phyloP scores from a whole-genome alignment of 2,888 invertebrate genomes.

The Salpingus planirostris region DNA sequence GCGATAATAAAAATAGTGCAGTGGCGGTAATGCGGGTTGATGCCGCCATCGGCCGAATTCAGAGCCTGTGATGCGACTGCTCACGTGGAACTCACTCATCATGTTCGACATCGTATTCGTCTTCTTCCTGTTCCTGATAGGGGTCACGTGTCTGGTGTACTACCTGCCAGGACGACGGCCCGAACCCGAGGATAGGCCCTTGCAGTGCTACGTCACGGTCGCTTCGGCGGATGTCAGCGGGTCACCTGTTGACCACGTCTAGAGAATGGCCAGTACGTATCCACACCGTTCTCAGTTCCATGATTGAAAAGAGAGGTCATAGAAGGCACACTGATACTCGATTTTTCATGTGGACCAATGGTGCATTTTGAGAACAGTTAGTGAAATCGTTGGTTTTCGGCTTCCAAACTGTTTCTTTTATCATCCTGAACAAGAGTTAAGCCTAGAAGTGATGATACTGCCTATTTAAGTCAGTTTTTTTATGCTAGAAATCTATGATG shows the following conservation, averaged over 20 bases:
- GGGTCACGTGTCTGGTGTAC: slow-evolving; percentile 73
- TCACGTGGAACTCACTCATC: slow-evolving; percentile 78
- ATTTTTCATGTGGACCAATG: too few relatives aligned
- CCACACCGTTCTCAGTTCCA: neutral
- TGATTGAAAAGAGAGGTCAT: too few relatives aligned
- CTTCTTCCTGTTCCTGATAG: slow-evolving; percentile 77
- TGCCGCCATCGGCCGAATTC: slow-evolving; percentile 8
- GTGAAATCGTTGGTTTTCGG: too few relatives aligned
- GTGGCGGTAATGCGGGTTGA: slow-evolving; percentile 18
- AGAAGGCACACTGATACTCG: too few relatives aligned
- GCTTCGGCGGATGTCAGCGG: slow-evolving; percentile 30
- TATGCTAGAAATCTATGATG: too few relatives aligned
- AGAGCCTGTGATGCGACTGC: slow-evolving; percentile 61
- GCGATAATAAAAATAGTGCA: too few relatives aligned
- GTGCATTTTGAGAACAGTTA: too few relatives aligned
- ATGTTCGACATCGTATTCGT: slow-evolving; percentile 84
- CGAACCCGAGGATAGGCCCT: slow-evolving; percentile 42
- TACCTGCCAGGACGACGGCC: slow-evolving; percentile 57
- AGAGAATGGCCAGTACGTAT: slow-evolving; percentile 26
- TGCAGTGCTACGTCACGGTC: slow-evolving; percentile 38
- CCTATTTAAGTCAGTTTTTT: too few relatives aligned
- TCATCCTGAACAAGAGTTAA: too few relatives aligned
- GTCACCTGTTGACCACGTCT: slow-evolving; percentile 40
- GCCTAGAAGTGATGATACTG: too few relatives aligned
- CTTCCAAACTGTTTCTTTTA: too few relatives aligned